Evolutionary conservation across 2,888 invertebrate genomes (phyloP), one percentile per base, ranked within the genome.

Genomic region (Prosopocoilus inquinatus): DNA sequence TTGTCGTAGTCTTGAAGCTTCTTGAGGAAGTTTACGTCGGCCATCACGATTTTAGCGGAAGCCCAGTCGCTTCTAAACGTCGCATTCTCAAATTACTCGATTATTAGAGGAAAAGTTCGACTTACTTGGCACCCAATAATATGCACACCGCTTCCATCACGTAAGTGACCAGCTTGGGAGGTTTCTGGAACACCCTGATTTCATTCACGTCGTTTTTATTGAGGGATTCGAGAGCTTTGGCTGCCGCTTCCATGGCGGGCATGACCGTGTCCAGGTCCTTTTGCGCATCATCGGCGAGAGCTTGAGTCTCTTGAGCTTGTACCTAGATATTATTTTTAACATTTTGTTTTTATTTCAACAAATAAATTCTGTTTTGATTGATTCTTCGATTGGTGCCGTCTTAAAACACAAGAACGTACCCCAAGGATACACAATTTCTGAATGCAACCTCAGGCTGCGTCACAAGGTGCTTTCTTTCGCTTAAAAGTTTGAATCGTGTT

Each of bases 91-190:
- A 46, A 9, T 1, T 4, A n/a, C n/a, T 38, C 3, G 8, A 33
- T 32, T 4, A 1, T 9, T 3, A 13, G 11, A 15, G 47, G 8
- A 45, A 50, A 47, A 32, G n/a, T 13, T 11, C 16, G 16, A 16
- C 82, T 78, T 75, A 92, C 93, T 94, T 94, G 55, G 85, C 82
- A 2, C 88, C 88, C 7, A 95, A 76, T 0, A 96, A 80, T 58
- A 94, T 84, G 75, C 93, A 93, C 8, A 96, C 90, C 7, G 94
- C 89, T 75, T 96, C 95, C 93, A 96, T 92, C 2, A 94, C 94
- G 64, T 91, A 91, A 59, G 87, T 85, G 4, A 96, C 94, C 7
- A 95, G 78, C 12, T 85, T 83, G 0, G 96, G 95, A 0, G 95
- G 95, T 68, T 93, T 92, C 63, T 88, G 88, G 72, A 94, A 94